Evolutionary conservation across 2,113 vertebrate species (phyloP).

Genomic region (Syrmaticus mikado): DNA sequence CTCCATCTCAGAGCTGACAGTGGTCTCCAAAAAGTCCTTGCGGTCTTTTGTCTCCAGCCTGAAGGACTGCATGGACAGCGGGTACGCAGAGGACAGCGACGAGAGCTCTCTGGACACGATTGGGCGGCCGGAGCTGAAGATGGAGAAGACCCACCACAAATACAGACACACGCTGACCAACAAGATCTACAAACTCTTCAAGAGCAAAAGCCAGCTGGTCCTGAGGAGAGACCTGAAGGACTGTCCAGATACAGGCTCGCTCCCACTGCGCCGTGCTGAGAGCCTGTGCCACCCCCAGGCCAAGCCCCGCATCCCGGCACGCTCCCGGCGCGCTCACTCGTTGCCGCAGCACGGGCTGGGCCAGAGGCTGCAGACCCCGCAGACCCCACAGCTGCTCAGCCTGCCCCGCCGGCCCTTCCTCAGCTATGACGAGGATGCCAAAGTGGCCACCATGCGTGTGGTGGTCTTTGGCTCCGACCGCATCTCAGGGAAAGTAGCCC

Average conservation of each 20-base stretch:
- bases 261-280: constrained; percentile 76
- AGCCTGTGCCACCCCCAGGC: constrained; percentile 85
- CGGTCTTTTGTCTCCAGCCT: constrained; percentile 86
- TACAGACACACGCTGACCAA: constrained; percentile 78
- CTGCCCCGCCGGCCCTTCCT: constrained; percentile 88
- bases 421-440: constrained; percentile 87
- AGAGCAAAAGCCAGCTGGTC: constrained; percentile 80
- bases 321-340: constrained; percentile 89
- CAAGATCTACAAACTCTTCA: constrained; percentile 88
- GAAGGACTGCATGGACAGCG: constrained; percentile 90
- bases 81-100: constrained; percentile 89
- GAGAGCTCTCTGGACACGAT: constrained; percentile 75
- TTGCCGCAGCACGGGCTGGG: constrained; percentile 86
- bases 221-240: constrained; percentile 64
- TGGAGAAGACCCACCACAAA: constrained; percentile 48
- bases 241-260: neutral
- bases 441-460: constrained; percentile 84
- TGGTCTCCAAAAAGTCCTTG: constrained; percentile 80
- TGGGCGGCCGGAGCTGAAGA: constrained; percentile 34
- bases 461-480: constrained; percentile 95
- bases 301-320: constrained; percentile 47
- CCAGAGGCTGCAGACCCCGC: constrained; percentile 46
- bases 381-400: constrained; percentile 67
- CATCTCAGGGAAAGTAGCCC: constrained; percentile 92
- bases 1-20: constrained; percentile 85